Percentiles rank a stretch among this genome's conserved stretches.
Evolutionary conservation across 1,140 invertebrate genomes (phyloP).

Genomic region (Diploscapter pachys): DNA sequence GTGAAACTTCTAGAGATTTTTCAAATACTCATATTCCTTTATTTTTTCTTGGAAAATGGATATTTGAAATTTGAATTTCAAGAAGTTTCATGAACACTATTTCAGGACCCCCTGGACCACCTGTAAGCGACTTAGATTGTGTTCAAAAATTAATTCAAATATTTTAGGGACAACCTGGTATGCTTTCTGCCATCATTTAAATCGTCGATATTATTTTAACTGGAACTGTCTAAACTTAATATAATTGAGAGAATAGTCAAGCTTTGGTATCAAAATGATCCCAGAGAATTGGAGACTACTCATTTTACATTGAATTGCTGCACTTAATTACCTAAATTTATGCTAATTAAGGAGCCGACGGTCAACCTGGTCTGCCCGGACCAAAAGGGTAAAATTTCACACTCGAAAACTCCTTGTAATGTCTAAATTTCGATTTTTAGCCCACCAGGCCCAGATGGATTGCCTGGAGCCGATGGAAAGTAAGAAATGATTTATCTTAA

Average conservation of each 20-base stretch:
- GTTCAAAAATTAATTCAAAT: neutral
- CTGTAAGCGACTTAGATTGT: neutral
- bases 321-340: neutral
- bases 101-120: slow-evolving; percentile 15
- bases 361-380: slow-evolving; percentile 23
- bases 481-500: slow-evolving; percentile 2
- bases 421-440: neutral
- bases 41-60: neutral
- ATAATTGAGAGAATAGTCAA: slow-evolving; percentile 18
- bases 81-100: neutral
- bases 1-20: neutral
- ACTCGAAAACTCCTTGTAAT: slow-evolving; percentile 13
- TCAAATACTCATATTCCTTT: slow-evolving; percentile 1
- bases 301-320: slow-evolving; percentile 19
- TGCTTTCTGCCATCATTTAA: neutral
- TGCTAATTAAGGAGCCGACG: slow-evolving; percentile 8
- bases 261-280: neutral
- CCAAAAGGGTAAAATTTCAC: slow-evolving; percentile 1
- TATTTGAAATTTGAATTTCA: neutral
- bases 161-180: slow-evolving; percentile 11
- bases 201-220: slow-evolving; percentile 7
- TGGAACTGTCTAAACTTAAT: slow-evolving; percentile 19
- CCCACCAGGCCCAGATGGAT: slow-evolving; percentile 19
- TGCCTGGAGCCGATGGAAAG: slow-evolving; percentile 25
- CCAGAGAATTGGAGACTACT: slow-evolving; percentile 10